Percentiles rank a stretch among this genome's conserved stretches.
Evolutionary conservation across 2,888 invertebrate species (phyloP).

Genomic region (Gerris lacustris): DNA sequence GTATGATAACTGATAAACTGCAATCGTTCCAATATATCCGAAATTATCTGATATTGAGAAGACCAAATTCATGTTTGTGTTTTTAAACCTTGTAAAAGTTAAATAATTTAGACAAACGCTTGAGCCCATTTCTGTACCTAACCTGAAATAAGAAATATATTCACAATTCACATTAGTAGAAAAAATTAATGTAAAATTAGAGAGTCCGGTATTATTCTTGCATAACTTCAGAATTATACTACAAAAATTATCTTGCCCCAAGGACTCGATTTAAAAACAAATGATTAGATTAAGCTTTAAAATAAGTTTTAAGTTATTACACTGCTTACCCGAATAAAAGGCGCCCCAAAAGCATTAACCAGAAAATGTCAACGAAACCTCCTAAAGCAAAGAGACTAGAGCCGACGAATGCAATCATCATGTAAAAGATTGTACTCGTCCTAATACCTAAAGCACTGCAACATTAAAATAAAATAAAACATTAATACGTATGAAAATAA

Average conservation of each 20-base stretch:
- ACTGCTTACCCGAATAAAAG: not conserved
- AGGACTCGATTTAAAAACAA: no score
- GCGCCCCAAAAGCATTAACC: not conserved
- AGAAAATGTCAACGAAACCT: not conserved
- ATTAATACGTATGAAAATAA: no score
- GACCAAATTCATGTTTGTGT: not conserved
- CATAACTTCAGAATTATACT: no score
- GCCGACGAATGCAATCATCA: not conserved
- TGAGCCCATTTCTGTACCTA: not conserved
- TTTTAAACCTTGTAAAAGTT: not conserved
- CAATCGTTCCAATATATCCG: not conserved
- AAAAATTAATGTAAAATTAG: no score
- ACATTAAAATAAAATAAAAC: no score
- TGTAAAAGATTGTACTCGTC: not conserved
- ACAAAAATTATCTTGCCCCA: no score
- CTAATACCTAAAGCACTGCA: not conserved
- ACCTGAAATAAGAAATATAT: not conserved
- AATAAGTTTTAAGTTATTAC: not conserved
- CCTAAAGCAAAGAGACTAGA: not conserved
- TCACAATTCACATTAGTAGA: no score
- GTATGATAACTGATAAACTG: not conserved
- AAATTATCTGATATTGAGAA: slow-evolving; percentile 3
- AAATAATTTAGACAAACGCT: not conserved
- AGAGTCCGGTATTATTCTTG: no score
- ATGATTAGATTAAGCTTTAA: no score